Conservation (phyloP, 2,797 vertebrate genomes). For the Perodicticus potto region DNA sequence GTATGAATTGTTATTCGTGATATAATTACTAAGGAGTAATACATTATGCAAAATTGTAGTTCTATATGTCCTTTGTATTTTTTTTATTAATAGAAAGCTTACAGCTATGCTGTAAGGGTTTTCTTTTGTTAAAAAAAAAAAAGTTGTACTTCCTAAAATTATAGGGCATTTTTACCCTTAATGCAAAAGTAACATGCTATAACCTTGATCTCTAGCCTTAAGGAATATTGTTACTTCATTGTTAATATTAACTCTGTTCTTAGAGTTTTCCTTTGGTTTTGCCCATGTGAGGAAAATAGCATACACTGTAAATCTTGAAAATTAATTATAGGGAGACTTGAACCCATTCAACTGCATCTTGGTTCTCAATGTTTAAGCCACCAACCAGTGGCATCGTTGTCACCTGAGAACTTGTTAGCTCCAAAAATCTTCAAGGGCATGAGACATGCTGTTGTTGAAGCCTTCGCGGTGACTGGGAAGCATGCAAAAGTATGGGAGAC, state of each 20-base stretch:
- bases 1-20: neutral
- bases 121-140: neutral
- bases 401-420: constrained; percentile 39
- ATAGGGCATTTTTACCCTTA: neutral
- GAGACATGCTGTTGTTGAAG: neutral
- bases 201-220: neutral
- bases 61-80: neutral
- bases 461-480: neutral
- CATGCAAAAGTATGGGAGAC: neutral
- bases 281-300: neutral
- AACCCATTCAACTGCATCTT: neutral
- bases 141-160: neutral
- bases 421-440: neutral
- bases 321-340: neutral
- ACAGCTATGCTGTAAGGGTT: neutral
- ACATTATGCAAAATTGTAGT: neutral
- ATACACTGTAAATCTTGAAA: neutral
- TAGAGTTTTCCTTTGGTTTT: neutral
- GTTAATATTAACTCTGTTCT: neutral
- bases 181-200: neutral
- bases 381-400: neutral
- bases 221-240: neutral
- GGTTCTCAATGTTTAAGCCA: neutral
- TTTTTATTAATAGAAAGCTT: neutral
- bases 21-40: constrained; percentile 12